phyloP scores from a whole-genome alignment of 2,888 invertebrate species.

The Habroteleia sp. region DNA sequence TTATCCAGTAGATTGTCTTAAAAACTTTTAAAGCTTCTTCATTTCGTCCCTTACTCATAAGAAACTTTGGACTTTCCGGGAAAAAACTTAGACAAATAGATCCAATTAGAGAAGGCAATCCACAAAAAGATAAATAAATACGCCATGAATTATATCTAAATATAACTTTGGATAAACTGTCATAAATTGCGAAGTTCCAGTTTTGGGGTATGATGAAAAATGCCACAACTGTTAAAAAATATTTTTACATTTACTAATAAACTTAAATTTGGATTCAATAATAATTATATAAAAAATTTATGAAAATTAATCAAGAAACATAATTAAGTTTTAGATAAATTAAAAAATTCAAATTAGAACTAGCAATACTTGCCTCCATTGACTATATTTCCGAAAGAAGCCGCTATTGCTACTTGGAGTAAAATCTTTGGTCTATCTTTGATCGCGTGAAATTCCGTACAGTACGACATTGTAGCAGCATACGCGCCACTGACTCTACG shows the following conservation, averaged over 20 bases:
- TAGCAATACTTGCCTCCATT: constrained; percentile 75
- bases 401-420: constrained; percentile 85
- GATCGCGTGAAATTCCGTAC: constrained; percentile 87
- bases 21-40: constrained; percentile 86
- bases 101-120: constrained; percentile 86
- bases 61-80: constrained; percentile 91
- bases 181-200: constrained; percentile 56
- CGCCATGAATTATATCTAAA: constrained; percentile 82
- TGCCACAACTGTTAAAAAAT: constrained; percentile 83
- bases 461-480: constrained; percentile 87
- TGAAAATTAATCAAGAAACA: constrained; percentile 4
- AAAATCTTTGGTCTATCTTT: constrained; percentile 85
- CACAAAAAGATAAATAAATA: constrained; percentile 80
- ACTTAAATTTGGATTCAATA: neutral
- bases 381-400: constrained; percentile 84
- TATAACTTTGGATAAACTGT: constrained; percentile 33
- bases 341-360: too few species aligned
- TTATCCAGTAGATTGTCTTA: constrained; percentile 84
- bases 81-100: constrained; percentile 84
- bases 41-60: constrained; percentile 86
- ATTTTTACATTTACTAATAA: too few species aligned
- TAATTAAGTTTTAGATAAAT: too few species aligned
- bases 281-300: neutral
- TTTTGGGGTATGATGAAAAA: constrained; percentile 86
- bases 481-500: constrained; percentile 86